phyloP scores from a whole-genome alignment of 2,888 invertebrate species.

The Platycnemis pennipes region DNA sequence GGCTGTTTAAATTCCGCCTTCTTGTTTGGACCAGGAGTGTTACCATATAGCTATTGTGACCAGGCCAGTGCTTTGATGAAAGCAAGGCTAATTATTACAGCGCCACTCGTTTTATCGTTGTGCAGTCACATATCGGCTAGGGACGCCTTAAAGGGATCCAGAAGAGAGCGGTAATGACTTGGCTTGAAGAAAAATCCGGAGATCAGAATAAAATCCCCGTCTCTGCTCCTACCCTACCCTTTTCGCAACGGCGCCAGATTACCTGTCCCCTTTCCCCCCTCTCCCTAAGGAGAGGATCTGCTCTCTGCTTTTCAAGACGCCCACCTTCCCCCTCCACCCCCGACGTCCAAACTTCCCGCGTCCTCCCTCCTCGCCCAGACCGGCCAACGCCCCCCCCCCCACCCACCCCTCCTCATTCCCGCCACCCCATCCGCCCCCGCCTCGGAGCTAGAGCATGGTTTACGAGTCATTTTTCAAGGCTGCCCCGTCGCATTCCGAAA shows the following conservation, averaged over 20 bases:
- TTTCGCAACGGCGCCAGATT: background rate
- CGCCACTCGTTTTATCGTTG: too few relatives aligned
- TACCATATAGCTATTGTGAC: too few relatives aligned
- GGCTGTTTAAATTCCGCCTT: too few relatives aligned
- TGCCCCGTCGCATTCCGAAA: conserved; percentile 49
- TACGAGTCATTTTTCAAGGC: conserved; percentile 43
- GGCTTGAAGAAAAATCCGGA: background rate
- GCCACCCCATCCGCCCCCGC: background rate
- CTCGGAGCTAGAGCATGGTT: background rate
- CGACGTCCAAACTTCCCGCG: background rate
- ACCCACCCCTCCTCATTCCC: too few relatives aligned
- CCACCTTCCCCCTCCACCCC: background rate
- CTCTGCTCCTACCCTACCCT: background rate
- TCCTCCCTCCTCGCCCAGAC: background rate
- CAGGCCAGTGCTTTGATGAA: too few relatives aligned
- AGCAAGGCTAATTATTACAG: too few relatives aligned
- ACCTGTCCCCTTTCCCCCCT: background rate
- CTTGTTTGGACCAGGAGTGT: too few relatives aligned
- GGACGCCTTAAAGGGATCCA: background rate
- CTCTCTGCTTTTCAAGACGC: background rate
- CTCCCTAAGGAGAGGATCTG: background rate
- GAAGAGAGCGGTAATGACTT: background rate
- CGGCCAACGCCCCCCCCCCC: background rate
- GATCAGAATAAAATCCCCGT: background rate
- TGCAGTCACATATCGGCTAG: too few relatives aligned